Conservation (phyloP, 2,113 vertebrate genomes). For the Mirounga angustirostris region DNA sequence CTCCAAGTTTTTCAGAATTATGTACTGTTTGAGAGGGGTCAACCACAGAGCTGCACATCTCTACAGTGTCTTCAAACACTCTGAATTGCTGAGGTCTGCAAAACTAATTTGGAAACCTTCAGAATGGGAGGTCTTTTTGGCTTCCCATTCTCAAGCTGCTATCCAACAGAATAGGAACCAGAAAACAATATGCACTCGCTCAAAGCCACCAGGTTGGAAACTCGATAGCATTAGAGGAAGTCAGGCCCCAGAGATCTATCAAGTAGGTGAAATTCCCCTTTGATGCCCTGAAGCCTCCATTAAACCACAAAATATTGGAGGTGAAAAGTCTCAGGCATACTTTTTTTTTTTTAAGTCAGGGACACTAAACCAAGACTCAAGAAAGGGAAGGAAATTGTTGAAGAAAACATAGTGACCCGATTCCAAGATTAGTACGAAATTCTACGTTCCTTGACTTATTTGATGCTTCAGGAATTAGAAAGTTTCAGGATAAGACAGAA, state of each 20-base stretch:
- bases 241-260: constrained; percentile 33
- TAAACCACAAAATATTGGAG: constrained; percentile 51
- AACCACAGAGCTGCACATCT: constrained; percentile 75
- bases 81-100: constrained; percentile 78
- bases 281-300: constrained; percentile 30
- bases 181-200: constrained; percentile 51
- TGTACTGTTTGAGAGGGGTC: constrained; percentile 76
- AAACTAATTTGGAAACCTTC: constrained; percentile 77
- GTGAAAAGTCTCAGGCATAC: constrained; percentile 52
- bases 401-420: constrained; percentile 4
- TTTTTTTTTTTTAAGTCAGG: neutral
- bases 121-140: constrained; percentile 71
- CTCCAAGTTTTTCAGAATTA: constrained; percentile 80
- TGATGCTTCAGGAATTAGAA: constrained; percentile 16
- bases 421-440: constrained; percentile 49
- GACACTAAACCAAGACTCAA: constrained; percentile 8
- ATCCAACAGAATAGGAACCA: constrained; percentile 65
- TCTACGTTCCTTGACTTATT: constrained; percentile 37
- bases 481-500: constrained; percentile 6
- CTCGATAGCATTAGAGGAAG: constrained; percentile 27
- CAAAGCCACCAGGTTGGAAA: constrained; percentile 49
- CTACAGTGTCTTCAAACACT: constrained; percentile 76
- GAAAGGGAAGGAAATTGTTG: constrained; percentile 23
- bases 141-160: constrained; percentile 54
- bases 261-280: constrained; percentile 52